phyloP scores from a whole-genome alignment of 1,140 invertebrate species.

The Drosophila sp. region DNA sequence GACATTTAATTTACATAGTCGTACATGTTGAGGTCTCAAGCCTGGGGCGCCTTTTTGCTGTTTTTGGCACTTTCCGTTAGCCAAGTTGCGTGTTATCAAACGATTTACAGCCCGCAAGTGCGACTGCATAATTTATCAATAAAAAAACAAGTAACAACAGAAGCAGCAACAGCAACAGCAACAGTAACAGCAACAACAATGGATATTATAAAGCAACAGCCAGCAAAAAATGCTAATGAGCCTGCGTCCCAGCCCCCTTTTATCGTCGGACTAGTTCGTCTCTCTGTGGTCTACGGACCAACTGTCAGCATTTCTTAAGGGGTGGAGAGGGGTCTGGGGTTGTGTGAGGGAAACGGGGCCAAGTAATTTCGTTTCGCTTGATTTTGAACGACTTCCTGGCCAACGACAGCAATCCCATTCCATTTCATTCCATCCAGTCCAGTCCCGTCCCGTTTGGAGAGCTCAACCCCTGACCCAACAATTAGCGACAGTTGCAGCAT shows the following conservation, averaged over 20 bases:
- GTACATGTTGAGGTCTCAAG: slow-evolving; percentile 18
- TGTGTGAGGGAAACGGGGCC: slow-evolving; percentile 29
- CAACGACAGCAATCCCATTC: slow-evolving; percentile 49
- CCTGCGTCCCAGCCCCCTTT: slow-evolving; percentile 26
- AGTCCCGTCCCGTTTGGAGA: neutral
- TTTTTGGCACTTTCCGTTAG: slow-evolving; percentile 77
- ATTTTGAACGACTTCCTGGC: slow-evolving; percentile 79
- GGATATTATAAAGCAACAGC: slow-evolving; percentile 63
- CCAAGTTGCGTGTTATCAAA: slow-evolving; percentile 79
- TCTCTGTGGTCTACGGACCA: slow-evolving; percentile 63
- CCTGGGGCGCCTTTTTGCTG: slow-evolving; percentile 19
- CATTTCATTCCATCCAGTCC: no score
- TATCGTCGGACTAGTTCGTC: slow-evolving; percentile 8
- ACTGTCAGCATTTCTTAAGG: slow-evolving; percentile 51
- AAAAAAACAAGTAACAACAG: slow-evolving; percentile 67
- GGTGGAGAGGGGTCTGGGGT: neutral
- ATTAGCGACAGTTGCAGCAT: slow-evolving; percentile 80
- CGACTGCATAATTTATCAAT: slow-evolving; percentile 82
- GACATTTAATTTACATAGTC: slow-evolving; percentile 63
- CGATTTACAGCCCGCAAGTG: slow-evolving; percentile 79
- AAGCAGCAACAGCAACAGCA: slow-evolving; percentile 16
- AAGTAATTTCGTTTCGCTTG: slow-evolving; percentile 79
- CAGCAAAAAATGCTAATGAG: slow-evolving; percentile 79
- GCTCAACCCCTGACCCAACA: slow-evolving; percentile 58
- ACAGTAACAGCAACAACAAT: slow-evolving; percentile 18